Evolutionary conservation across 2,888 invertebrate species (phyloP), one percentile per base, ranked within the genome.

Genomic region (Syrphus vitripennis): DNA sequence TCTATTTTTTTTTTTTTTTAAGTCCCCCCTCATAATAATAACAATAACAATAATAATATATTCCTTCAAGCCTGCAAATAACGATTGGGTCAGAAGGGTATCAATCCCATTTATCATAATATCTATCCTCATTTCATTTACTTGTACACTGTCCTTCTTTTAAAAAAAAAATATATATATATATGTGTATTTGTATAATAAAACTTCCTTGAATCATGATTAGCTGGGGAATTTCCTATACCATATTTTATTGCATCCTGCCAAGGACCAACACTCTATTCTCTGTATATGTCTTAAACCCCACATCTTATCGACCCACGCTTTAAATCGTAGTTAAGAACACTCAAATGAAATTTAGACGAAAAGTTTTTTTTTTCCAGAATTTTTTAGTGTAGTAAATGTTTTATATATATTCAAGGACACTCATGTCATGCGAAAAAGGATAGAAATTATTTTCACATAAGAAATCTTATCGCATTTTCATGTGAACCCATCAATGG

Each of bases 81-180:
- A 84, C 81, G 84, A 81, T 59, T 65, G 76, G 84, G 81, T 84
- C 84, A 84, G 71, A 80, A 80, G 80, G 63, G 65, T 83, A 76
- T 84, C 71, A 42, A 57, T 29, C 75, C 75, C 65, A 76, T 84
- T 65, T 76, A 77, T 84, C 81, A 81, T 81, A 76, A 81, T 55
- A 84, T 80, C 80, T 76, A 71, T 76, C 72, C 53, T 61, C 48
- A 50, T 80, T 84, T 84, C 71, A 84, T 80, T 76, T 59, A 72
- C 53, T 55, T 76, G 71, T 65, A 67, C 57, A 67, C 70, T 42
- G 40, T 70, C 79, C 65, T 65, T 80, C 48, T 70, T 29, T 3
- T 50, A 67, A 48, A 14, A 67, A 40, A 40, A 24, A 37, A 21
- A n/a, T 6, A 34, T 14, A 9, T n/a, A 7, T n/a, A 61, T n/a